Percentiles rank a stretch among this genome's conserved stretches.
phyloP scores from a whole-genome alignment of 2,113 vertebrate genomes.

The Entosphenus tridentatus region DNA sequence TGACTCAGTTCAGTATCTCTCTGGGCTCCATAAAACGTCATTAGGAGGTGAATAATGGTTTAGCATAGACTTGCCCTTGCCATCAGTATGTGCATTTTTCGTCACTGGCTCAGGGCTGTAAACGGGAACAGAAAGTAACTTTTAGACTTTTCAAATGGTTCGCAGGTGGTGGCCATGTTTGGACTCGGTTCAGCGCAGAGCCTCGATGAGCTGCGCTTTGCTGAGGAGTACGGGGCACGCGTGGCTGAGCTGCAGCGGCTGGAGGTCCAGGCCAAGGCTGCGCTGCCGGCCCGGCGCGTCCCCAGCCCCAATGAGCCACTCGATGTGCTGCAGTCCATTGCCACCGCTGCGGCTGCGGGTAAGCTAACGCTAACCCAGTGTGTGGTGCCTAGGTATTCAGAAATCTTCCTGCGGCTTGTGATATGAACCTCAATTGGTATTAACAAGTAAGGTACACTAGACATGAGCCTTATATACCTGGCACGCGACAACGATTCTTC shows the following conservation, averaged over 20 bases:
- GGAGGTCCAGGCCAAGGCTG: conserved; percentile 39
- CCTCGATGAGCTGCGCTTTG: conserved; percentile 55
- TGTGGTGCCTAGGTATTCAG: background rate
- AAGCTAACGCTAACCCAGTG: background rate
- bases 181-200: conserved; percentile 38
- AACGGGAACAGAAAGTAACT: background rate
- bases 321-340: conserved; percentile 69
- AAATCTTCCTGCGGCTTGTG: background rate
- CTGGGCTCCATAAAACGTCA: background rate
- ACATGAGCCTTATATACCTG: background rate
- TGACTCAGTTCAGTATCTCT: background rate
- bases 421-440: too few species aligned
- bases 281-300: conserved; percentile 13
- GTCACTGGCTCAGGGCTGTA: too few species aligned
- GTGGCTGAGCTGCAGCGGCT: conserved; percentile 47
- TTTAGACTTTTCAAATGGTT: background rate
- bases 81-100: background rate
- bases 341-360: conserved; percentile 81
- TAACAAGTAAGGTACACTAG: background rate
- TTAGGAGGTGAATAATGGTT: background rate
- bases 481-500: too few species aligned
- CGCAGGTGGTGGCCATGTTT: conserved; percentile 61
- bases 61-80: background rate
- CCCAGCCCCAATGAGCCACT: conserved; percentile 42
- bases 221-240: conserved; percentile 64